phyloP scores from a whole-genome alignment of 2,113 vertebrate genomes.

The Pterophyllum scalare region DNA sequence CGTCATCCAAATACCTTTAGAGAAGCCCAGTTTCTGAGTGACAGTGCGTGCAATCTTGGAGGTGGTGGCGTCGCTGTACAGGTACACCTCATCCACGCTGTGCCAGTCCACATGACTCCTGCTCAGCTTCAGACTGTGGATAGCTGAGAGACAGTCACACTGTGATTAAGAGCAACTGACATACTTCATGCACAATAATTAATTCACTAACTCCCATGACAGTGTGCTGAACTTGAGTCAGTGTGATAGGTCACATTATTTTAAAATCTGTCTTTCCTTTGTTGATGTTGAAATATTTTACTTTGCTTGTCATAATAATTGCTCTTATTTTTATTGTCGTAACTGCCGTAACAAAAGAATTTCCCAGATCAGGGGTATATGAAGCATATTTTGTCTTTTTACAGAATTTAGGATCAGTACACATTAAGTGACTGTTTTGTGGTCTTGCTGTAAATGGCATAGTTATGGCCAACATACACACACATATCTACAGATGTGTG shows the following conservation, averaged over 20 bases:
- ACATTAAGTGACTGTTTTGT: constrained; percentile 21
- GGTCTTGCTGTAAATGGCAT: neutral
- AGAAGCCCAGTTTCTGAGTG: constrained; percentile 94
- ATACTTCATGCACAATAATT: constrained; percentile 33
- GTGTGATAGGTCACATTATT: neutral
- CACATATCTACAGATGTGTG: neutral
- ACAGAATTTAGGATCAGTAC: neutral
- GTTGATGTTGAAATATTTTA: neutral
- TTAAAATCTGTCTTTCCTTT: neutral
- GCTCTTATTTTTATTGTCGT: neutral
- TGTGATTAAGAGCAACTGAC: constrained; percentile 32
- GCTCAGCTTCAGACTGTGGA: constrained; percentile 91
- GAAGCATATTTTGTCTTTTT: neutral
- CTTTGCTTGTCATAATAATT: neutral
- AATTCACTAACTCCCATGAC: neutral
- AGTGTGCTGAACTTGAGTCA: neutral
- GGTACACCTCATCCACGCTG: constrained; percentile 93
- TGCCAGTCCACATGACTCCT: constrained; percentile 96
- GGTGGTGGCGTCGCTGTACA: constrained; percentile 95
- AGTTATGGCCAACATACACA: neutral
- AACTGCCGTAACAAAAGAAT: neutral
- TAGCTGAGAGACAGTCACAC: constrained; percentile 75
- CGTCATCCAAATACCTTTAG: constrained; percentile 85
- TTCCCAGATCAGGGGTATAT: neutral
- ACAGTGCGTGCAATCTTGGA: constrained; percentile 96